phyloP scores from a whole-genome alignment of 2,797 vertebrate genomes.

The Oreochromis grahami region DNA sequence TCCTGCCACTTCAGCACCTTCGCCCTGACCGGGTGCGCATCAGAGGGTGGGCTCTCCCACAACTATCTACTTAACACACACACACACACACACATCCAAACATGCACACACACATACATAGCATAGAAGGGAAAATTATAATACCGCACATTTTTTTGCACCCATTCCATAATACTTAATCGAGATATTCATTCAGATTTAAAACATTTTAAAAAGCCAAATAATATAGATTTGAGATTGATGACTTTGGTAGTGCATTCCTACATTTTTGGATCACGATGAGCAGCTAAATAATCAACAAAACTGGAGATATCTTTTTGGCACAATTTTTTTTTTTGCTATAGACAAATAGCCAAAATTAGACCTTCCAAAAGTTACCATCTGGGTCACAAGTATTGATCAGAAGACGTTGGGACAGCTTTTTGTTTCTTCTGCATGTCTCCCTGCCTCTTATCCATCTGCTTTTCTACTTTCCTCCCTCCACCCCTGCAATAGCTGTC shows the following conservation, averaged over 20 bases:
- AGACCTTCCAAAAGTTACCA: not conserved
- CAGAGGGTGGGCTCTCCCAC: conserved; percentile 75
- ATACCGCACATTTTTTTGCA: not conserved
- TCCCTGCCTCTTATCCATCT: conserved; percentile 12
- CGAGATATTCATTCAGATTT: not conserved
- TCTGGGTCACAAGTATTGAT: not conserved
- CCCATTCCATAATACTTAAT: not conserved
- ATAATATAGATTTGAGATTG: not conserved
- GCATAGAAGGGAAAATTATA: not conserved
- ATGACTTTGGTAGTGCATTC: fast-evolving
- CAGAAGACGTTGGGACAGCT: not conserved
- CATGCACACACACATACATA: conserved; percentile 5
- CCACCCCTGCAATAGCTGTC: conserved; percentile 66
- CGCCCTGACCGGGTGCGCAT: conserved; percentile 83
- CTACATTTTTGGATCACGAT: not conserved
- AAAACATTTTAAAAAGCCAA: not conserved
- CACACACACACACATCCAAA: not conserved
- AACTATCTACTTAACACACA: conserved; percentile 61
- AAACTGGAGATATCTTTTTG: not conserved
- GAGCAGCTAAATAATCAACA: not conserved
- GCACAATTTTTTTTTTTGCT: not conserved
- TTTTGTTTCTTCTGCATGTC: not conserved
- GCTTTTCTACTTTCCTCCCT: not conserved
- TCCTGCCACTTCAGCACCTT: conserved; percentile 75
- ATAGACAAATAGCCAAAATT: not conserved